Base-by-base conservation (phyloP, 1,140 invertebrate genomes). In the Listronotus oregonensis region DNA sequence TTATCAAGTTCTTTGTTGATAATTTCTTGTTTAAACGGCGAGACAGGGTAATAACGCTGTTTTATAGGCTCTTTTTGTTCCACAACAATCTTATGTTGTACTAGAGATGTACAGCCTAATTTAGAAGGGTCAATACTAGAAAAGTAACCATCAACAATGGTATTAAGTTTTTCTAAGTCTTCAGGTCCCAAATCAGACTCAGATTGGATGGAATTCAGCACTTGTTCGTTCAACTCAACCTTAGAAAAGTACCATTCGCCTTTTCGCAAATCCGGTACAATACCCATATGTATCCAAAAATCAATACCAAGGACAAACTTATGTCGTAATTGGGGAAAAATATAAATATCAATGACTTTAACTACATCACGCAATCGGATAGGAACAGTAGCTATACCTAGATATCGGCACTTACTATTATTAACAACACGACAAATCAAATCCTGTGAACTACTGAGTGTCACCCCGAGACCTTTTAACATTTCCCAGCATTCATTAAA, bases 31-130 rank as follows among this genome's bases (percentile, higher is more conserved):
- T 68, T 63, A 11, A 58, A 57, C 0, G 71, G 74, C 3, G 72
- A 72, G n/a, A 71, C 46, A 1, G 73, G 68, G 37, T n/a, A 71
- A 32, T 70, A 62, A 44, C 72, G 43, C 27, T 74, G 69, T 51
- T 72, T 74, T 77, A 47, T 47, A 47, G 44, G 44, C 17, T 47
- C 18, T 3, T 11, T 17, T 47, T 47, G 9, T 17, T 10, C 17
- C 5, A 47, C 44, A 10, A 10, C 17, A 47, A 47, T 47, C 17
- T 47, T 47, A 47, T 47, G 44, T 21, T 47, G 44, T 47, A 47
- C 44, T 14, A 17, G 12, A 21, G 14, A 14, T 17, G 44, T 47
- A 47, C 1, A 47, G 1, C 44, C 44, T 47, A 47, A 14, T 10
- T 15, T 47, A 47, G 14, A 15, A 9, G 44, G 12, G 17, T 47